Evolutionary conservation across 2,797 vertebrate genomes (phyloP), one percentile per base, ranked within the genome.

Genomic region (Sebastes aleutianus): DNA sequence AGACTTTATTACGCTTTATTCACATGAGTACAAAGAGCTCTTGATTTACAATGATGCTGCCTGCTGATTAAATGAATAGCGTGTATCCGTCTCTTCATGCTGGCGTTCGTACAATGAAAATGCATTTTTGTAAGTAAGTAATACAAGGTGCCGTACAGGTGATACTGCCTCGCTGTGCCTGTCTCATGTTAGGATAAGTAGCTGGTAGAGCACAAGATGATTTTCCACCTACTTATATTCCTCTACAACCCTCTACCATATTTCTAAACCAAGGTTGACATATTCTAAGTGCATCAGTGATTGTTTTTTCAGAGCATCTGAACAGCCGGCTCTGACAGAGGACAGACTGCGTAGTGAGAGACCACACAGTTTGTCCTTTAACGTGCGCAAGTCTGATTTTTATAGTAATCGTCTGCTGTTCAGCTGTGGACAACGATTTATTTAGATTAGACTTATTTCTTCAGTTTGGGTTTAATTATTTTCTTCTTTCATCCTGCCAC

Each of bases 341-440:
- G 50, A 65, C 27, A 34, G 31, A n/a, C 75, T 50, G 53, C 62
- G 26, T 3, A 53, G 22, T 14, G 8, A 79, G 18, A 62, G 77
- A 79, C 76, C 67, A 79, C 76, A 80, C 62, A 66, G 47, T 70
- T 79, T 62, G 67, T 50, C 63, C 76, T 79, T 63, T 20, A 79
- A 62, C 2, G 3, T 78, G 57, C 39, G 78, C 66, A 36, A 70
- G 56, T 66, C 57, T 24, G 61, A 75, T 36, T 76, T 54, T 34
- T 22, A n/a, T 20, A 73, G 36, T 73, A 75, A 61, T 12, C 36
- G 22, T 78, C 63, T 78, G 79, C 39, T 53, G 56, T 50, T 80
- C 73, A 84, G 70, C 81, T 80, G 67, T 84, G 66, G 78, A 69
- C 58, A 34, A 8, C 3, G 3, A 56, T 50, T 50, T 66, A 69